Percentiles rank a stretch among this genome's conserved stretches.
Conservation (phyloP, 2,888 invertebrate genomes). For the Epinotia demarniana region DNA sequence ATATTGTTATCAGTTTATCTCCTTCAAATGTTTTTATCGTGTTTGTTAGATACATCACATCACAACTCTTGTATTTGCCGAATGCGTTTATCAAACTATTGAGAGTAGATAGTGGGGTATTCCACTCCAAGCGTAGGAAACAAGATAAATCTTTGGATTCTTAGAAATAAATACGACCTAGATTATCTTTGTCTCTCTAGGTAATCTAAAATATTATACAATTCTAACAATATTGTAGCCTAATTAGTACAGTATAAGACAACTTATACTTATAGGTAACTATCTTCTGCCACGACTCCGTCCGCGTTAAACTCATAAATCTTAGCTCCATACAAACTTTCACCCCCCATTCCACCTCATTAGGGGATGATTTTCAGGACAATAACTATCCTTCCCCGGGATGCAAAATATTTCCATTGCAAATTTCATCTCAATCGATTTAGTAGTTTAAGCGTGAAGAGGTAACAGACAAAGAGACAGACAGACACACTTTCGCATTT, state of each 20-base stretch:
- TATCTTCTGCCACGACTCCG: too few species aligned
- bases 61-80: neutral
- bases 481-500: too few species aligned
- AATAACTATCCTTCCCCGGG: too few species aligned
- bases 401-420: too few species aligned
- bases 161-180: neutral
- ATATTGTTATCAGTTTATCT: conserved; percentile 29
- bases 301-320: too few species aligned
- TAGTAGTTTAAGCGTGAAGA: too few species aligned
- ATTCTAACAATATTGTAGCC: neutral
- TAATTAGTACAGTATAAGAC: neutral
- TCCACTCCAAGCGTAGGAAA: conserved; percentile 24
- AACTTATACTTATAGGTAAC: neutral
- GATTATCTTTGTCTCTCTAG: neutral
- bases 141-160: conserved; percentile 28
- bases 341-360: too few species aligned
- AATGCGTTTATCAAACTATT: conserved; percentile 24
- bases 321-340: too few species aligned
- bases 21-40: conserved; percentile 19
- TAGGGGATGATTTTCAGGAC: too few species aligned
- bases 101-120: conserved; percentile 30
- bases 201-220: too few species aligned
- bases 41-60: conserved; percentile 14
- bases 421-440: too few species aligned
- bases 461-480: too few species aligned